Evolutionary conservation across 2,797 vertebrate genomes (phyloP).

Genomic region (Helicolenus hilgendorfi): DNA sequence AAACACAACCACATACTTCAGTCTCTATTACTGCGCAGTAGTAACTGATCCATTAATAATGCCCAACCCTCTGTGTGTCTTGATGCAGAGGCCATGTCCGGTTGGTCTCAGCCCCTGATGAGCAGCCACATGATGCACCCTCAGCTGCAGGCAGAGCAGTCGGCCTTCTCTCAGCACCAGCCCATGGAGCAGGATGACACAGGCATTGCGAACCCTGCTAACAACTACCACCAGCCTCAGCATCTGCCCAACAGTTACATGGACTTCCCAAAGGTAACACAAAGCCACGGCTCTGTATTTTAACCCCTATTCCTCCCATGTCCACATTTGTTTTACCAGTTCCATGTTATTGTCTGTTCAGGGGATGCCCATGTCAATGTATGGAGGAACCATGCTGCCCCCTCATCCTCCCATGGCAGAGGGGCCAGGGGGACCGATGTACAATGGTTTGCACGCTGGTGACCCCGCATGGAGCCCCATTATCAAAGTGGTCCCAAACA

Average conservation of each 20-base stretch:
- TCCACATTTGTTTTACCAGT: neutral
- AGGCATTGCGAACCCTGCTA: constrained; percentile 97
- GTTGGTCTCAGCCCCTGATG: constrained; percentile 98
- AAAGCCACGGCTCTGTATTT: neutral
- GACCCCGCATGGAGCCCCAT: constrained; percentile 99
- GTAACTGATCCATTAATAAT: neutral
- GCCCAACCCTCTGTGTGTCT: neutral
- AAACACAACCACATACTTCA: neutral
- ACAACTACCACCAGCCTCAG: constrained; percentile 97
- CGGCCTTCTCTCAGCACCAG: constrained; percentile 98
- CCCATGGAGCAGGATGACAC: constrained; percentile 99
- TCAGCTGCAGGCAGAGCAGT: constrained; percentile 94
- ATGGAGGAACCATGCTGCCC: constrained; percentile 96
- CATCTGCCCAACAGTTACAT: constrained; percentile 97
- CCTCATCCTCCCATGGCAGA: constrained; percentile 97
- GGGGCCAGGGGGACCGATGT: constrained; percentile 95
- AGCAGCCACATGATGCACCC: constrained; percentile 96
- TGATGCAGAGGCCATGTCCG: constrained; percentile 95
- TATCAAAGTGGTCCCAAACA: constrained; percentile 98
- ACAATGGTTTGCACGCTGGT: constrained; percentile 96
- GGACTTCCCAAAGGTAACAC: constrained; percentile 96
- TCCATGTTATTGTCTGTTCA: constrained; percentile 56
- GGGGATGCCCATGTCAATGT: constrained; percentile 99
- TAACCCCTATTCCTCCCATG: neutral
- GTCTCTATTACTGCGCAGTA: neutral